phyloP scores from a whole-genome alignment of 2,797 vertebrate species.

The Notolepis coatsorum region DNA sequence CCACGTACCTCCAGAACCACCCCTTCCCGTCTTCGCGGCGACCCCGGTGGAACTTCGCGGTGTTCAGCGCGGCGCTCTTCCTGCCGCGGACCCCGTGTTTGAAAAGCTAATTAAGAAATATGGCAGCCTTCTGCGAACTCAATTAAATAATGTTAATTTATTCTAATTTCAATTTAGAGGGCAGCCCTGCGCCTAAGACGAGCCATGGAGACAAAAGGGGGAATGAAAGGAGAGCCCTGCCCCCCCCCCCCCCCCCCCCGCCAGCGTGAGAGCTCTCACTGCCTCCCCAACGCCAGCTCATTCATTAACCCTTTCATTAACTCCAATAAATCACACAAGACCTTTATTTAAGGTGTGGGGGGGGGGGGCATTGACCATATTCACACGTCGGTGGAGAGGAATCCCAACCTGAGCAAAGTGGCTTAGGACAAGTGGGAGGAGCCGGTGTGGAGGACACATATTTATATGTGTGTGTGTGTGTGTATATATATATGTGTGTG shows the following conservation, averaged over 20 bases:
- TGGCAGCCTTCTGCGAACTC: slow-evolving; percentile 83
- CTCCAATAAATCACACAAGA: slow-evolving; percentile 66
- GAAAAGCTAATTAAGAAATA: slow-evolving; percentile 86
- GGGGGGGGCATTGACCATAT: slow-evolving; percentile 52
- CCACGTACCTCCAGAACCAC: slow-evolving; percentile 57
- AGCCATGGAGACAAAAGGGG: slow-evolving; percentile 69
- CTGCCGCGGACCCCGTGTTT: slow-evolving; percentile 66
- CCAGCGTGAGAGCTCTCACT: slow-evolving; percentile 64
- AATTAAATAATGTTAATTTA: slow-evolving; percentile 88
- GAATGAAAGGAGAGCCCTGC: slow-evolving; percentile 67
- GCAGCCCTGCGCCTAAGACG: slow-evolving; percentile 67
- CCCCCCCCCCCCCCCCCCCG: slow-evolving; percentile 60
- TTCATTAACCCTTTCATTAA: slow-evolving; percentile 79
- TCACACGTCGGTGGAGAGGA: slow-evolving; percentile 31
- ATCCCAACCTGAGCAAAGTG: too few species aligned
- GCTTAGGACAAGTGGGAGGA: not conserved
- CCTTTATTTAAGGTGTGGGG: slow-evolving; percentile 55
- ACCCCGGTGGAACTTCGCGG: slow-evolving; percentile 55
- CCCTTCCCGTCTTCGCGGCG: slow-evolving; percentile 54
- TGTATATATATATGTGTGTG: not conserved
- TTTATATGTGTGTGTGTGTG: not conserved
- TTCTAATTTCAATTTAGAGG: slow-evolving; percentile 85
- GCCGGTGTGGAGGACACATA: not conserved
- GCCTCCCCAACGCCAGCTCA: slow-evolving; percentile 72
- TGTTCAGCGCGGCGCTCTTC: slow-evolving; percentile 58